Base-by-base conservation (phyloP, 2,113 vertebrate genomes). In the Amazona vittata region DNA sequence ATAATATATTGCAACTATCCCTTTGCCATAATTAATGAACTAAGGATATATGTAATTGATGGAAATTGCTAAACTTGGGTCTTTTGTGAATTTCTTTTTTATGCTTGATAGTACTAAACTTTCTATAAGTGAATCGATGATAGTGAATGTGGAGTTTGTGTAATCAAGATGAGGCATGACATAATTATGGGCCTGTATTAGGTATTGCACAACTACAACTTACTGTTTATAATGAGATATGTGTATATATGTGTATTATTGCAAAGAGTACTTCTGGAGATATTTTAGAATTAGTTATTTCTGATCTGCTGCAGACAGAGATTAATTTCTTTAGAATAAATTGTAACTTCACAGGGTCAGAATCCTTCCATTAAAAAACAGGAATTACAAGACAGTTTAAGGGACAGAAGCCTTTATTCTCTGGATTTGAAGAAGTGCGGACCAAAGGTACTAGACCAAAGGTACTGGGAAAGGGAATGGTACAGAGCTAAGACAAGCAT, bases 11-110 rank as follows among this genome's bases (percentile, higher is more conserved):
- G 12, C 8, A n/a, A 3, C 15, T 70, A 15, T 78, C 3, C 8
- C 12, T 89, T 59, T 67, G 8, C 20, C 52, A 5, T 57, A 85
- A 33, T 60, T 67, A 44, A 35, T 44, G n/a, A 79, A 3, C 18
- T 79, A 50, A 59, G 46, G 41, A 37, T 63, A 11, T 60, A 26
- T 9, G 2, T 33, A 35, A 2, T 59, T 53, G 12, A 25, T 53
- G 0, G 0, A 15, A 84, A 62, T 78, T 75, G 39, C 28, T 62
- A 9, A 49, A 35, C 15, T 55, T 70, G 4, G 3, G 4, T 77
- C 2, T 41, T 57, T 44, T 33, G 26, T 74, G 35, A 60, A 62
- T 91, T 64, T 22, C 22, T 33, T 91, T 89, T 46, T 62, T 60
- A 12, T 50, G 21, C 31, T 65, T 86, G 29, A 46, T 68, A 65